Evolutionary conservation across 1,140 invertebrate species (phyloP).

Genomic region (Tetramorium alpestre): DNA sequence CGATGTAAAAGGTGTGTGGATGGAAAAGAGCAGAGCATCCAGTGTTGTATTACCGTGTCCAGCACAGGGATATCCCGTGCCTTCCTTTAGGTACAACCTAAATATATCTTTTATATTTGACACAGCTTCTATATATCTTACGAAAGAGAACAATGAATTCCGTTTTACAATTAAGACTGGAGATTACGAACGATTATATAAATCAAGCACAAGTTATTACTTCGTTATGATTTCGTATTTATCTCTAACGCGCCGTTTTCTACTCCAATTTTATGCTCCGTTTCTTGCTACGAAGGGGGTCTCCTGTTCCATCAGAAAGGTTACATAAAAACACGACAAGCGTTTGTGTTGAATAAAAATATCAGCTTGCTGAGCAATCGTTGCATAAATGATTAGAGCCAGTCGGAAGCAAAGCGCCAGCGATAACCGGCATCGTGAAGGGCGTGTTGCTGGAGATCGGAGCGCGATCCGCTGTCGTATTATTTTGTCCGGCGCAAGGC

Average conservation of each 20-base stretch:
- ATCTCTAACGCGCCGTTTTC: conserved; percentile 20
- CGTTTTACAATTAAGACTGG: not conserved
- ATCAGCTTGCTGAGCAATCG: conserved; percentile 48
- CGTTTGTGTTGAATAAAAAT: conserved; percentile 31
- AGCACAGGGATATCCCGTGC: conserved; percentile 83
- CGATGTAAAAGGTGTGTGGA: conserved; percentile 83
- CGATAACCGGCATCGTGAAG: conserved; percentile 84
- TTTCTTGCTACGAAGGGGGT: conserved; percentile 53
- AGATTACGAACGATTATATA: not conserved
- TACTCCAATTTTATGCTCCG: conserved; percentile 35
- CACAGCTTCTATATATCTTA: not conserved
- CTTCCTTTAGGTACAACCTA: conserved; percentile 77
- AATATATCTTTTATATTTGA: too few relatives aligned
- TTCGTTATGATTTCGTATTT: conserved; percentile 31
- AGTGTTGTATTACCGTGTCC: conserved; percentile 80
- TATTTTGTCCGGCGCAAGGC: conserved; percentile 82
- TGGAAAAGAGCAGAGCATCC: conserved; percentile 79
- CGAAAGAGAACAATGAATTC: not conserved
- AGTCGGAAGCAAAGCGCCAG: conserved; percentile 86
- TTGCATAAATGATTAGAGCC: conserved; percentile 83
- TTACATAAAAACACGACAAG: conserved; percentile 12
- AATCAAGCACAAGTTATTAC: conserved; percentile 9
- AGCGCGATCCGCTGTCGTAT: conserved; percentile 72
- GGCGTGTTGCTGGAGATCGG: conserved; percentile 81
- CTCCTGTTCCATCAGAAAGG: conserved; percentile 56